A percentile compares a stretch with the other conserved stretches of the same genome.
phyloP scores from a whole-genome alignment of 2,888 invertebrate species.

The Polymixis lichenea region DNA sequence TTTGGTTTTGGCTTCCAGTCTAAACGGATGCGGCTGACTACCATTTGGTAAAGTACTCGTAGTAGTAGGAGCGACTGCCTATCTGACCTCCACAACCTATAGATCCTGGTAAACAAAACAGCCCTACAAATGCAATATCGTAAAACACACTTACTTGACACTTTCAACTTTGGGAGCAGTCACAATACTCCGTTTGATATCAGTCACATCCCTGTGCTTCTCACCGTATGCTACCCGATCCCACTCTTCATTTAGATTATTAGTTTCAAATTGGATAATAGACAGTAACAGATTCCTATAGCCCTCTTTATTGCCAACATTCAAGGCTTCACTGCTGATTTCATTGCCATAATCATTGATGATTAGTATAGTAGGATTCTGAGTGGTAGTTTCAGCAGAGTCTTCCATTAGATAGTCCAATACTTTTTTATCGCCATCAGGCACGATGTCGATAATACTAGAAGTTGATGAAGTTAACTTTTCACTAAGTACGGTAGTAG shows the following conservation, averaged over 20 bases:
- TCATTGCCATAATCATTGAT: conserved; percentile 64
- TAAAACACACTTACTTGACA: conserved; percentile 31
- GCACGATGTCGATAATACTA: not conserved
- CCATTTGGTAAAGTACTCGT: too few species aligned
- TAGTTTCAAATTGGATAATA: conserved; percentile 73
- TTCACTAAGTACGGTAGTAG: not conserved
- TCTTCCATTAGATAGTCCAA: conserved; percentile 11
- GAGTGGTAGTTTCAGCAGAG: conserved; percentile 30
- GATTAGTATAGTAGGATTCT: conserved; percentile 70
- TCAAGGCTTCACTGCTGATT: not conserved
- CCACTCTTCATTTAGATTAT: conserved; percentile 68
- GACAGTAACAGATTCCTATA: conserved; percentile 70
- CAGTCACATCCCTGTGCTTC: not conserved
- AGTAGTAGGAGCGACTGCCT: too few species aligned
- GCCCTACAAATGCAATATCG: not conserved
- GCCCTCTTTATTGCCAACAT: conserved; percentile 34
- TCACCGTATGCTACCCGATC: conserved; percentile 46
- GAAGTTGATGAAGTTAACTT: not conserved
- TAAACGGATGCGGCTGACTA: too few species aligned
- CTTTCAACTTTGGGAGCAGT: not conserved
- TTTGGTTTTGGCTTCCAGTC: too few species aligned
- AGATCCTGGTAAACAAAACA: not conserved
- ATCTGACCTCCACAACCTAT: not conserved
- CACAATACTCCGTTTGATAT: conserved; percentile 29
- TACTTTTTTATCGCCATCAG: not conserved